Conservation (phyloP, 2,888 invertebrate genomes). For the Gari tellinella region DNA sequence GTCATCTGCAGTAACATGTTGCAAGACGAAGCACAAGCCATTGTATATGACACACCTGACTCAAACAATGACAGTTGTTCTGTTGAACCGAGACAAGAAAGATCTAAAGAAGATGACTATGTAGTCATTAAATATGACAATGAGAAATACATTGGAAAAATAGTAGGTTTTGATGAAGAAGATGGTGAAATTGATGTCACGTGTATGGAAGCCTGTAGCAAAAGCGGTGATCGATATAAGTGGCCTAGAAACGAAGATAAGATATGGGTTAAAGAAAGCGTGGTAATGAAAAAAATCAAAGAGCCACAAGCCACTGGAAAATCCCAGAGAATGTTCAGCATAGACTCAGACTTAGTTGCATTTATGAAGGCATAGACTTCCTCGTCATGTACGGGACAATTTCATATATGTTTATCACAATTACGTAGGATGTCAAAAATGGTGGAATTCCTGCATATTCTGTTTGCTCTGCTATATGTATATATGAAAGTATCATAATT, state of each 20-base stretch:
- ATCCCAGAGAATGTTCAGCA: constrained; percentile 13
- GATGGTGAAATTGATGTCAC: constrained; percentile 26
- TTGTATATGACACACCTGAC: background rate
- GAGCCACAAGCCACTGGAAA: constrained; percentile 11
- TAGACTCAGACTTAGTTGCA: background rate
- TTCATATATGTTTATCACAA: no score
- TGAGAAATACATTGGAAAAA: constrained; percentile 23
- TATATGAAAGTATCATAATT: no score
- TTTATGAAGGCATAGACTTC: background rate
- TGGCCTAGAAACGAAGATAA: constrained; percentile 35
- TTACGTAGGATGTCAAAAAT: no score
- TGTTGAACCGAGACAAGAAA: no score
- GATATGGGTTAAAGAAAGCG: constrained; percentile 23
- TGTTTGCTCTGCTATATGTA: no score
- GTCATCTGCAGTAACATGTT: background rate
- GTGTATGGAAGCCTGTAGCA: constrained; percentile 28
- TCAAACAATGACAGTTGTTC: background rate
- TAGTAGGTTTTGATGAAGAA: constrained; percentile 23
- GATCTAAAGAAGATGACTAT: constrained; percentile 15
- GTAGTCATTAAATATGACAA: constrained; percentile 23
- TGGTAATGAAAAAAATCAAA: constrained; percentile 13
- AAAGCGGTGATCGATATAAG: constrained; percentile 21
- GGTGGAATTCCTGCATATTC: no score
- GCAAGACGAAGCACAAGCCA: background rate
- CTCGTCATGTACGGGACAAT: background rate